phyloP scores from a whole-genome alignment of 2,797 vertebrate species.

The Rhinichthys osculus region DNA sequence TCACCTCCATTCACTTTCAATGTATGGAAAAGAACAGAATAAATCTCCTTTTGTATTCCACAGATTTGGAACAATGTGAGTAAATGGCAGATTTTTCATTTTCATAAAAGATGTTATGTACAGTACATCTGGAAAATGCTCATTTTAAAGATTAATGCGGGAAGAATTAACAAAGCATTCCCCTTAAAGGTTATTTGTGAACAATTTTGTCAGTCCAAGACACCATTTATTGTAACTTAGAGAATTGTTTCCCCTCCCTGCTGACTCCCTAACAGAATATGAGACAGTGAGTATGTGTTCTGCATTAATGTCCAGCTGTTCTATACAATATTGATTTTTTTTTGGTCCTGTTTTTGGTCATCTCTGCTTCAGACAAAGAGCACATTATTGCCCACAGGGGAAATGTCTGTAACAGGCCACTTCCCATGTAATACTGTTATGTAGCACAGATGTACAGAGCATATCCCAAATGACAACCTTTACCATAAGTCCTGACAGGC shows the following conservation, averaged over 20 bases:
- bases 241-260: slow-evolving; percentile 10
- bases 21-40: neutral
- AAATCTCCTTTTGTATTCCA: neutral
- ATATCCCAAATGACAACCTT: slow-evolving; percentile 26
- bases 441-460: slow-evolving; percentile 52
- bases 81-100: slow-evolving; percentile 17
- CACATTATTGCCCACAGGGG: slow-evolving; percentile 50
- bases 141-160: neutral
- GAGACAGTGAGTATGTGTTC: slow-evolving; percentile 26
- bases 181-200: slow-evolving; percentile 23
- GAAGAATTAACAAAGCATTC: neutral
- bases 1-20: neutral
- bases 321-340: slow-evolving; percentile 63
- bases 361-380: slow-evolving; percentile 61
- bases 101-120: neutral
- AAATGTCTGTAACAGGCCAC: slow-evolving; percentile 53
- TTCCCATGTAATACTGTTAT: slow-evolving; percentile 59
- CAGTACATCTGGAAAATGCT: neutral
- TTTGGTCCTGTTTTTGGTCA: slow-evolving; percentile 56
- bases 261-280: slow-evolving; percentile 51
- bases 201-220: neutral
- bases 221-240: slow-evolving; percentile 7
- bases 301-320: slow-evolving; percentile 53
- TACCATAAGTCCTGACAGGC: neutral
- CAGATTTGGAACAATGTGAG: neutral